These are phyloP conservation scores for Marisa cornuarietis DNA, from an alignment of 1,140 invertebrate species.

Conservation along the genomic window DNA sequence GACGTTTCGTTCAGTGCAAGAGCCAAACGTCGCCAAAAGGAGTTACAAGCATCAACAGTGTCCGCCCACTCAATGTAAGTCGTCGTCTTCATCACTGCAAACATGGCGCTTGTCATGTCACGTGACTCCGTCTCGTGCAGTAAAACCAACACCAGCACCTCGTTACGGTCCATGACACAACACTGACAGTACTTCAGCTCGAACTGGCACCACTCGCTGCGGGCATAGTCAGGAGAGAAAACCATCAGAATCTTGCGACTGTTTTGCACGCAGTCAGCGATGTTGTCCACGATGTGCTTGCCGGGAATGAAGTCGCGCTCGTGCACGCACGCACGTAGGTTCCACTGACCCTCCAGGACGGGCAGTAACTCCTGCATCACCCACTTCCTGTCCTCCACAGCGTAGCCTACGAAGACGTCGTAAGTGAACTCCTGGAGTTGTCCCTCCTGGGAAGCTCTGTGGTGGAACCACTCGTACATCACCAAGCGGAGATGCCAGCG, in stretches of 20 bases:
- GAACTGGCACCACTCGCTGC: constrained; percentile 50
- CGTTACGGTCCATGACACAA: constrained; percentile 4
- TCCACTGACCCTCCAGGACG: constrained; percentile 16
- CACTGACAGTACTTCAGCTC: constrained; percentile 63
- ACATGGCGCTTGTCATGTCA: not conserved
- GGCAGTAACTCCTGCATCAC: constrained; percentile 19
- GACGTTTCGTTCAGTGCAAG: too few relatives aligned
- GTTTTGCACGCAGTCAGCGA: constrained; percentile 39
- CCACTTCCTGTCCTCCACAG: constrained; percentile 30
- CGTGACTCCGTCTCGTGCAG: too few relatives aligned
- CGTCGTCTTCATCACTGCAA: constrained; percentile 18
- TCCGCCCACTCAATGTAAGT: too few relatives aligned
- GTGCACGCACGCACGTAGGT: constrained; percentile 45
- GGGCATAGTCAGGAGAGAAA: constrained; percentile 39
- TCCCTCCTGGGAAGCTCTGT: not conserved
- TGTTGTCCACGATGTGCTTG: constrained; percentile 43
- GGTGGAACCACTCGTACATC: constrained; percentile 10
- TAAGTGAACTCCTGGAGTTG: not conserved
- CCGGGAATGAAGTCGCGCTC: constrained; percentile 52
- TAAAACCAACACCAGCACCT: too few relatives aligned
- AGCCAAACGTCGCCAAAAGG: too few relatives aligned
- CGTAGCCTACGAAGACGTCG: constrained; percentile 38
- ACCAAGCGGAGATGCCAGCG: constrained; percentile 12
- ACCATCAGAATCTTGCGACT: constrained; percentile 46
- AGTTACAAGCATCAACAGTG: too few relatives aligned